Conservation (phyloP, 2,888 invertebrate species). For the Platynereis dumerilii region DNA sequence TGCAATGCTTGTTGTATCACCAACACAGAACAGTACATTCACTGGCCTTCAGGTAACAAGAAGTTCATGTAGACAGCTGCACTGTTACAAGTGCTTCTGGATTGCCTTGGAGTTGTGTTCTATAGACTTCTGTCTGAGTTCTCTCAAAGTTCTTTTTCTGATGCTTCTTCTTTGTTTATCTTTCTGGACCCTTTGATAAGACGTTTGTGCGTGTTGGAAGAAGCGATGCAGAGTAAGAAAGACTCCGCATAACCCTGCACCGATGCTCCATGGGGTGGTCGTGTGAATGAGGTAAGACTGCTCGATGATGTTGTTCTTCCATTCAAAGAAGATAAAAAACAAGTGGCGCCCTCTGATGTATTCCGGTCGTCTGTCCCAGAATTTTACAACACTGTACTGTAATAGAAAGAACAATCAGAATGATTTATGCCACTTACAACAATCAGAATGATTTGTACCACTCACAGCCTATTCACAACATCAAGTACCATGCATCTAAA, state of each 20-base stretch:
- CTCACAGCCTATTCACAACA: too few species aligned
- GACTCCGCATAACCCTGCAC: conserved; percentile 39
- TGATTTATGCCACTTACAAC: too few species aligned
- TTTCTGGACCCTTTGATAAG: conserved; percentile 32
- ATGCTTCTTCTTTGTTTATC: conserved; percentile 35
- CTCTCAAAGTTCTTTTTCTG: conserved; percentile 30
- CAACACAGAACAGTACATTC: too few species aligned
- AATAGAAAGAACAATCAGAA: too few species aligned
- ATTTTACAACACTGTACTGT: conserved; percentile 39
- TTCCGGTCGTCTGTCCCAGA: conserved; percentile 32
- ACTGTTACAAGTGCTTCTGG: background rate
- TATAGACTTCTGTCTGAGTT: conserved; percentile 17
- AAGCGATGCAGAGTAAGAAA: conserved; percentile 39
- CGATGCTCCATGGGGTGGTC: conserved; percentile 39
- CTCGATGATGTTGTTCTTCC: conserved; percentile 41
- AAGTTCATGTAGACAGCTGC: conserved; percentile 8
- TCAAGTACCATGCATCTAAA: too few species aligned
- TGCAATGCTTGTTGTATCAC: too few species aligned
- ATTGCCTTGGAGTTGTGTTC: conserved; percentile 4
- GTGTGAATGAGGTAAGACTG: conserved; percentile 37
- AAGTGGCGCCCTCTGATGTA: conserved; percentile 24
- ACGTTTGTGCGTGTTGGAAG: conserved; percentile 36
- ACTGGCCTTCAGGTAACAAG: too few species aligned
- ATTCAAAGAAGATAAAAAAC: conserved; percentile 43
- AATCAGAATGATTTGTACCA: too few species aligned